phyloP scores from a whole-genome alignment of 1,140 invertebrate species.

The Drosophila virilis region DNA sequence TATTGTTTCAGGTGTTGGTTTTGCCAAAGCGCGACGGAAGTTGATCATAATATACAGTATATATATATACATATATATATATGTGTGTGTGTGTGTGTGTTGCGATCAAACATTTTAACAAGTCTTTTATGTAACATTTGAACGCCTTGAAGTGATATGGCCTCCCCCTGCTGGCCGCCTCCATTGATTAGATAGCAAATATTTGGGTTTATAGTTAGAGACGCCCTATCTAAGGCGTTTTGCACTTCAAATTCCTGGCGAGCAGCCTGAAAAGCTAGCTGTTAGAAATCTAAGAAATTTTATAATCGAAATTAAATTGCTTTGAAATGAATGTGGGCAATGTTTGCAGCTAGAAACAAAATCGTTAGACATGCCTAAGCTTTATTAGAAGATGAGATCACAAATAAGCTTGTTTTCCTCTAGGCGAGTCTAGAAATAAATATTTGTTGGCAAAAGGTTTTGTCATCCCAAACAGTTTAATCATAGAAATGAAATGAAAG shows the following conservation, averaged over 20 bases:
- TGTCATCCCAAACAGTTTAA: not conserved
- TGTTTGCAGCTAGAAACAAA: not conserved
- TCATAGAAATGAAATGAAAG: too few species aligned
- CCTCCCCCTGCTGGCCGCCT: not conserved
- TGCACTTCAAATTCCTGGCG: not conserved
- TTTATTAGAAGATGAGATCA: not conserved
- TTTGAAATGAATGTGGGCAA: not conserved
- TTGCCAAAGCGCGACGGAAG: slow-evolving; percentile 25
- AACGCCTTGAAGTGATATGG: slow-evolving; percentile 20
- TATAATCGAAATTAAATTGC: slow-evolving; percentile 8
- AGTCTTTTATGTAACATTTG: slow-evolving; percentile 30
- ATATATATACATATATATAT: not conserved
- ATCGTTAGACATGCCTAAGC: too few species aligned
- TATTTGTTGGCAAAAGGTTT: not conserved
- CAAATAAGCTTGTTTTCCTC: not conserved
- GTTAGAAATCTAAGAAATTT: slow-evolving; percentile 7
- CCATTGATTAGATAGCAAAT: slow-evolving; percentile 45
- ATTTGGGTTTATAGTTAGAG: slow-evolving; percentile 14
- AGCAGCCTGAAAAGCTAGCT: not conserved
- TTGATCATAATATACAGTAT: slow-evolving; percentile 26
- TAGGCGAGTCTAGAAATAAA: not conserved
- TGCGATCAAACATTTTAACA: slow-evolving; percentile 26
- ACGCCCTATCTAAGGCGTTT: not conserved
- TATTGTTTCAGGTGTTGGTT: slow-evolving; percentile 13
- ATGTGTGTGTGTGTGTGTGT: slow-evolving; percentile 10